phyloP scores from a whole-genome alignment of 2,797 vertebrate genomes.

The Gobio occitaniae region DNA sequence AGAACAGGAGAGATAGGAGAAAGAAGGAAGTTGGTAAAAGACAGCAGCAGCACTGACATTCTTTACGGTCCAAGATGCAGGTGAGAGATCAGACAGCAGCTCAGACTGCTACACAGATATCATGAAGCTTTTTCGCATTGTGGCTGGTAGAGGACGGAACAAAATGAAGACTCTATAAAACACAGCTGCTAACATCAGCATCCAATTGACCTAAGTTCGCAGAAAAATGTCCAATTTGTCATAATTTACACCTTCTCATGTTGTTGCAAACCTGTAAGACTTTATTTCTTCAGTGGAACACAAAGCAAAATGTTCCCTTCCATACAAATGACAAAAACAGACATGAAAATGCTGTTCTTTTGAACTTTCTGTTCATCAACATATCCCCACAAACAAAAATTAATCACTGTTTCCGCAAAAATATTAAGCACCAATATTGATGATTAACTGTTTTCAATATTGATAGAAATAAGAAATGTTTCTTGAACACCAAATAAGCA shows the following conservation, averaged over 20 bases:
- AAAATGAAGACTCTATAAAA: not conserved
- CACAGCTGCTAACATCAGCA: constrained; percentile 6
- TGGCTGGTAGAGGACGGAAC: not conserved
- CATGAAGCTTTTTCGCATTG: not conserved
- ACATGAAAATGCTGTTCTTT: not conserved
- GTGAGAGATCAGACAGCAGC: constrained; percentile 66
- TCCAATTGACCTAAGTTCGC: not conserved
- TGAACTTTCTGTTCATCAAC: not conserved
- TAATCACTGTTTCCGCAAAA: not conserved
- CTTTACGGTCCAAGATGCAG: constrained; percentile 83
- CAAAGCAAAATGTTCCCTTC: not conserved
- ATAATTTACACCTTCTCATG: not conserved
- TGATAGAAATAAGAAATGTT: not conserved
- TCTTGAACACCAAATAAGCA: not conserved
- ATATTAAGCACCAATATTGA: not conserved
- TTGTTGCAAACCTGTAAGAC: not conserved
- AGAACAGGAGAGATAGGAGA: constrained; percentile 74
- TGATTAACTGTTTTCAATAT: not conserved
- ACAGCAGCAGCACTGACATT: constrained; percentile 88
- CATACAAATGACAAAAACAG: not conserved
- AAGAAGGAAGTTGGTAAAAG: constrained; percentile 82
- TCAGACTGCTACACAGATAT: constrained; percentile 28
- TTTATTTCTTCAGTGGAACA: not conserved
- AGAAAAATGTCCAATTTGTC: not conserved
- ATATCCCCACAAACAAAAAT: not conserved